Base-by-base conservation (phyloP, 2,113 vertebrate genomes). In the Anhinga anhinga region DNA sequence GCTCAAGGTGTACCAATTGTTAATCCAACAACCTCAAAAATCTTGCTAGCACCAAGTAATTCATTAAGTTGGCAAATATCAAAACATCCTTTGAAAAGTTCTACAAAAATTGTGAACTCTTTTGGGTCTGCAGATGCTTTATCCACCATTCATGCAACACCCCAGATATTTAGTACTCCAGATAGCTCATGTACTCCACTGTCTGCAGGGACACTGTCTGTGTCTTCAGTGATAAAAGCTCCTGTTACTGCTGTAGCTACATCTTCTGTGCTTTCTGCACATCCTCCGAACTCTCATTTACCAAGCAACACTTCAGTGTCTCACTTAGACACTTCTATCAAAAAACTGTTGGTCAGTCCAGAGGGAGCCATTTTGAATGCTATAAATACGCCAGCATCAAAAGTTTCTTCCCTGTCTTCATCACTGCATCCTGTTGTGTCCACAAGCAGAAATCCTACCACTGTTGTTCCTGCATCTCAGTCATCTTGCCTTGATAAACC, bases 351-450 rank as follows among this genome's bases (percentile, higher is more conserved):
- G 90, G 98, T 99, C 93, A 99, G 99, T 97, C 99, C 99, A 72
- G 99, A 99, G 88, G 98, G 98, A 84, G 99, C 99, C 25, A 97
- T 99, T 98, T 94, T 99, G 96, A 99, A 98, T 97, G 97, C 98
- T 95, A 97, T 98, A 97, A 98, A 98, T 98, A 97, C 97, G 86
- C 98, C 98, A 88, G 50, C 96, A 62, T 96, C 97, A 78, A 97
- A 98, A 95, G 85, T 70, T 94, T 97, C 98, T 82, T 95, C 97
- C 30, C 56, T 97, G 21, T 95, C 97, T 87, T 98, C 98, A 82
- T 97, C 98, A 65, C 91, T 98, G 47, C 97, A 98, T 94, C 91
- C 98, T 79, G 97, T 98, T 62, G 95, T 98, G 71, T 98, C 98
- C 86, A 96, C 97, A 90, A 98, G 92, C 95, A 97, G 92, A 79